Percentiles rank a stretch among this genome's conserved stretches.
phyloP scores from a whole-genome alignment of 1,140 invertebrate species.

The Microplitis demolitor region DNA sequence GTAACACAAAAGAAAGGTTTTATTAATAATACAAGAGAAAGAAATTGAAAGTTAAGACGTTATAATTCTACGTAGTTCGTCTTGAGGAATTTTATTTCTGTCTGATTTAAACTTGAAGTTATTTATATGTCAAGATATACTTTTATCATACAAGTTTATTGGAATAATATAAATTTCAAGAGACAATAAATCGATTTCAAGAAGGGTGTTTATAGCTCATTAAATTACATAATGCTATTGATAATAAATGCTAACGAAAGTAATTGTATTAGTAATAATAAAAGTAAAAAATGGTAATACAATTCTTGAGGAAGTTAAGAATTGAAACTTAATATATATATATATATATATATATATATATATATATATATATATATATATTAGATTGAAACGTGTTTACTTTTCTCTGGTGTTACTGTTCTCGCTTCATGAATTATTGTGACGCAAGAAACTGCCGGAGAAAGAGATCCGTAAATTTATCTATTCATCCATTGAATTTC shows the following conservation, averaged over 20 bases:
- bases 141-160: no score
- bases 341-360: neutral
- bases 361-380: neutral
- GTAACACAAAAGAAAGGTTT: neutral
- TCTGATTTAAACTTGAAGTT: no score
- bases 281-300: neutral
- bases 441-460: neutral
- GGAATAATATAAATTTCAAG: no score
- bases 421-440: neutral
- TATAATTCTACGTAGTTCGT: no score
- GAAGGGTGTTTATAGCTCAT: no score
- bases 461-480: slow-evolving; percentile 1
- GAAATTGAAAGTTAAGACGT: neutral
- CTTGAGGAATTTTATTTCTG: no score
- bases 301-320: neutral
- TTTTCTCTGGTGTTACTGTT: neutral
- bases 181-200: no score
- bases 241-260: neutral
- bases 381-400: neutral
- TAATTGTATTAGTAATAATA: neutral
- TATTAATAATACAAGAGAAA: neutral
- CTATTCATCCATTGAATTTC: slow-evolving; percentile 2
- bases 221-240: no score
- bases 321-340: neutral
- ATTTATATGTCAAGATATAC: no score